Percentiles rank a stretch among this genome's conserved stretches.
phyloP scores from a whole-genome alignment of 2,797 vertebrate species.

The Onychomys arenicola region DNA sequence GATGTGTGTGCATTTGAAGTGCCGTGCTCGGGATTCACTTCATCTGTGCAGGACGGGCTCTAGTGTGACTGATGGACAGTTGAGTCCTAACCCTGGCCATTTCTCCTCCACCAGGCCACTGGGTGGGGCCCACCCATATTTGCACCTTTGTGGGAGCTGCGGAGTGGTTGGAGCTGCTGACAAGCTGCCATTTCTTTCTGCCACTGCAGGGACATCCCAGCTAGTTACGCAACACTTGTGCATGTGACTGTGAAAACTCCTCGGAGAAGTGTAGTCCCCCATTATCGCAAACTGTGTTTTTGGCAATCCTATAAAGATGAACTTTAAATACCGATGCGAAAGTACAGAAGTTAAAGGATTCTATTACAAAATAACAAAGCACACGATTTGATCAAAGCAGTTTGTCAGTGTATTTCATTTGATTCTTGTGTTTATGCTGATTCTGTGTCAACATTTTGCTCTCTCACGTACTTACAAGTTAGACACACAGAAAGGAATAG shows the following conservation, averaged over 20 bases:
- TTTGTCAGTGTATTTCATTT: conserved; percentile 39
- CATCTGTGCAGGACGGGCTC: not conserved
- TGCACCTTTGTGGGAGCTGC: not conserved
- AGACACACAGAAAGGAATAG: not conserved
- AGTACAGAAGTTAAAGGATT: conserved; percentile 40
- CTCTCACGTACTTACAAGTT: conserved; percentile 28
- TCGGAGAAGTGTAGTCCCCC: not conserved
- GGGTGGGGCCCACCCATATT: not conserved
- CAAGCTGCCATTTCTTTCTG: not conserved
- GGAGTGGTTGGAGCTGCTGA: not conserved
- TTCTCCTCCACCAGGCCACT: not conserved
- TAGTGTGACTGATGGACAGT: too few relatives aligned
- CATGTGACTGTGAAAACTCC: conserved; percentile 22
- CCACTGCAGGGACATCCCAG: not conserved
- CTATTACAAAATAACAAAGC: conserved; percentile 24
- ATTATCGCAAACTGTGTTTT: conserved; percentile 1
- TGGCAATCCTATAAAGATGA: conserved; percentile 43
- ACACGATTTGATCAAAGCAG: conserved; percentile 57
- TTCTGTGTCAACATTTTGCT: conserved; percentile 47
- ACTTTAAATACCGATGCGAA: conserved; percentile 39
- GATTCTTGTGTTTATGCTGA: conserved; percentile 45
- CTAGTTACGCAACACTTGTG: not conserved
- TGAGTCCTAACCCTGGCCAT: not conserved
- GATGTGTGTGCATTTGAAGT: not conserved
- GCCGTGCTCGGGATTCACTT: not conserved